Evolutionary conservation across 2,113 vertebrate genomes (phyloP), one percentile per base, ranked within the genome.

Genomic region (Circaetus gallicus): DNA sequence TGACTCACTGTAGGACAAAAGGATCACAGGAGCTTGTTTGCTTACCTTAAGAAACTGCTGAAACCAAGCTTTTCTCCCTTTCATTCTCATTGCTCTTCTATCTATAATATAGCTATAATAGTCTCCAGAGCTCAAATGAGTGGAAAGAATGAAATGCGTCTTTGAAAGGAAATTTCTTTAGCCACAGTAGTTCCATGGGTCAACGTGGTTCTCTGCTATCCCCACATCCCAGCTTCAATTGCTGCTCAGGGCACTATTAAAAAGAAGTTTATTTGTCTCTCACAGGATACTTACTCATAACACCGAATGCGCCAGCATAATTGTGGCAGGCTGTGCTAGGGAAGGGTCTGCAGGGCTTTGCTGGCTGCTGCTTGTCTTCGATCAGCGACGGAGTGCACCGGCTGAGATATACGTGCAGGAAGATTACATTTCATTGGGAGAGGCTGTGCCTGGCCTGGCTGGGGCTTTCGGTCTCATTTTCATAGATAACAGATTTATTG

Each of bases 401-500:
- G 36, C 43, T 19, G 78, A 55, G 43, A 76, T 24, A 16, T 8
- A 67, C 6, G 55, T 59, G 55, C 76, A 52, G 79, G 55, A 61
- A 94, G 74, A 91, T 89, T 53, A 11, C 73, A 85, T 93, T 91
- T 72, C 25, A 2, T 8, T 40, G 72, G 59, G 52, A 74, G 32
- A 87, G 67, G 86, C 81, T 56, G 36, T 58, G 89, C 73, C 89
- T 79, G 83, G 77, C 71, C 81, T 93, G 84, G 70, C 66, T 85
- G 70, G 81, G 69, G 62, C 70, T 74, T 76, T 92, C 1, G 0
- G 34, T 73, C 80, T 91, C 78, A 59, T 95, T 95, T 96, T 94
- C 78, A 49, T 90, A 69, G 82, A 62, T 34, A 36, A 5, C 70
- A 83, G 70, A 65, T 93, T 89, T 95, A 87, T 56, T 94, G 83